A percentile compares a stretch with the other conserved stretches of the same genome.
These are phyloP conservation scores for Diadegma fenestrale DNA, from an alignment of 2,888 invertebrate genomes.

Conservation along the genomic window DNA sequence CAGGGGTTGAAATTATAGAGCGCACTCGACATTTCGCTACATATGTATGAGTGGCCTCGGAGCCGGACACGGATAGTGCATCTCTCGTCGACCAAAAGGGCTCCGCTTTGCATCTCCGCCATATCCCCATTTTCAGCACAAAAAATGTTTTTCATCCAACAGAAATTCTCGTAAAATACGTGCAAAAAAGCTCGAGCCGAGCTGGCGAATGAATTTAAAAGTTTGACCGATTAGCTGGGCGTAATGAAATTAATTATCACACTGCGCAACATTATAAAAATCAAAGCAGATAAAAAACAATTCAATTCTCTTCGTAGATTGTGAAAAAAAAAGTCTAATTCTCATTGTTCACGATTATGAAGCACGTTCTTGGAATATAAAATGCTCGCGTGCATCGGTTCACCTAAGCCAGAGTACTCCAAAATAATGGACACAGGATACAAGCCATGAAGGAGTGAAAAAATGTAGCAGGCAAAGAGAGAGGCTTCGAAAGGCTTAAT, in stretches of 20 bases:
- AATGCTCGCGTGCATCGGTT: slow-evolving; percentile 20
- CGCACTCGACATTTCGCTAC: slow-evolving; percentile 68
- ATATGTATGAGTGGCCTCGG: slow-evolving; percentile 81
- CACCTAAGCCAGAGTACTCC: slow-evolving; percentile 12
- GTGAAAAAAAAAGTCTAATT: neutral
- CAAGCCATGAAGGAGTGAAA: slow-evolving; percentile 8
- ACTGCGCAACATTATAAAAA: neutral
- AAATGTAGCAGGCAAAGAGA: slow-evolving; percentile 7
- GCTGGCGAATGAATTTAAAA: neutral
- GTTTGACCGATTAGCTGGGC: slow-evolving; percentile 12
- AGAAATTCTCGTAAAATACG: neutral
- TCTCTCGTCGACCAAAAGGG: slow-evolving; percentile 53
- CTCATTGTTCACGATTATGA: neutral
- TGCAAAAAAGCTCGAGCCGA: neutral
- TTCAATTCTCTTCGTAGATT: neutral
- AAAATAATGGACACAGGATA: slow-evolving; percentile 52
- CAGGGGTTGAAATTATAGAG: slow-evolving; percentile 51
- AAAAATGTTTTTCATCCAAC: slow-evolving; percentile 7
- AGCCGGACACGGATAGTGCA: slow-evolving; percentile 75
- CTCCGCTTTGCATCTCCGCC: slow-evolving; percentile 59
- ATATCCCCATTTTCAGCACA: slow-evolving; percentile 15
- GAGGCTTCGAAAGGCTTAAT: slow-evolving; percentile 49
- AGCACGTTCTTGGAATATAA: slow-evolving; percentile 30
- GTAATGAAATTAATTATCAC: neutral
- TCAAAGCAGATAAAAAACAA: neutral